These are phyloP conservation scores for Dunckerocampus dactyliophorus DNA, from an alignment of 2,113 vertebrate species.

Conservation along the genomic window DNA sequence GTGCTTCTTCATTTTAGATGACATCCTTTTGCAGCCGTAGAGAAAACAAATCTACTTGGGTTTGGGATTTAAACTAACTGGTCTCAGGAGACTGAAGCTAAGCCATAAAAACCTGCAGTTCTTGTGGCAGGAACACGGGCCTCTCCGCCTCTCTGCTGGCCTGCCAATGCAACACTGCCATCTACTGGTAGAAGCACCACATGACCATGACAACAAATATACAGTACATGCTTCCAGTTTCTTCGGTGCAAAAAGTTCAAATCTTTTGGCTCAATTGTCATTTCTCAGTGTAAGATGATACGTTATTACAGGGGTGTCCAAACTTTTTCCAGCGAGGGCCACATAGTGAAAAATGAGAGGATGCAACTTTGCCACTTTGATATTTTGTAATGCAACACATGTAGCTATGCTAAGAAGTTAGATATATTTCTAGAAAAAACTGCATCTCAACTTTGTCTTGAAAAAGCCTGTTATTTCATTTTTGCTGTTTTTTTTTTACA, in stretches of 20 bases:
- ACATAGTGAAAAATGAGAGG: too few relatives aligned
- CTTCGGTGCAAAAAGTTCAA: neutral
- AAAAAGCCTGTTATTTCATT: too few relatives aligned
- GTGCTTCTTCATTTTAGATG: constrained; percentile 27
- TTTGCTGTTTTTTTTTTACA: too few relatives aligned
- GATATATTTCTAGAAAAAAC: too few relatives aligned
- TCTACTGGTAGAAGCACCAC: constrained; percentile 58
- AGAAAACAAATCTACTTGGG: constrained; percentile 16
- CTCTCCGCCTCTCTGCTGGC: constrained; percentile 4
- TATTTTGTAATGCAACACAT: too few relatives aligned
- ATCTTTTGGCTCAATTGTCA: neutral
- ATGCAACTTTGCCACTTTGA: too few relatives aligned
- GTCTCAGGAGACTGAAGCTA: constrained; percentile 28
- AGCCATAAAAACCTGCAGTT: constrained; percentile 15
- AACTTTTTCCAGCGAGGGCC: too few relatives aligned
- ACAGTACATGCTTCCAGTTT: neutral
- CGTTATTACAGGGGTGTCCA: too few relatives aligned
- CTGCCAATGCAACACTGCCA: constrained; percentile 62
- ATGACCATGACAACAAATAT: constrained; percentile 24
- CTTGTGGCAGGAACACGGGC: constrained; percentile 1
- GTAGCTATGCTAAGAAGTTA: too few relatives aligned
- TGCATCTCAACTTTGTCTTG: too few relatives aligned
- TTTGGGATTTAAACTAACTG: constrained; percentile 25
- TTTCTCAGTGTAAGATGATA: too few relatives aligned
- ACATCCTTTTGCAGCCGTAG: constrained; percentile 26